These are phyloP conservation scores for Drosophila infuscata DNA, from an alignment of 2,888 invertebrate genomes.

Conservation along the genomic window DNA sequence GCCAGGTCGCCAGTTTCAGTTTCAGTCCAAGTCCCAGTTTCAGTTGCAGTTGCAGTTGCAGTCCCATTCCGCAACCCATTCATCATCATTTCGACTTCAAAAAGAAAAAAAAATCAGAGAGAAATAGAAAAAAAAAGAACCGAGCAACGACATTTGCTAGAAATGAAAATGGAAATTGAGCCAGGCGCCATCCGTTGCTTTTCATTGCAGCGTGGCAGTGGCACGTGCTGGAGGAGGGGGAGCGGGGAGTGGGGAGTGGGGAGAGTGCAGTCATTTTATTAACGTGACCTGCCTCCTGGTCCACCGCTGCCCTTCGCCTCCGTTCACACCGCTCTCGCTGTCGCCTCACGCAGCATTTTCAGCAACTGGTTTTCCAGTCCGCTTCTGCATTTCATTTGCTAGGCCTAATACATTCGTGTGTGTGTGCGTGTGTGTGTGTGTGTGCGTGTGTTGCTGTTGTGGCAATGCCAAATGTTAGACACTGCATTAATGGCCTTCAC, in stretches of 20 bases:
- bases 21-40: slow-evolving; percentile 11
- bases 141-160: slow-evolving; percentile 39
- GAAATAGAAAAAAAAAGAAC: slow-evolving; percentile 10
- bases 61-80: slow-evolving; percentile 50
- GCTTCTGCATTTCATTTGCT: slow-evolving; percentile 55
- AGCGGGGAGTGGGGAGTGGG: background rate
- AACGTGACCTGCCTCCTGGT: slow-evolving; percentile 20
- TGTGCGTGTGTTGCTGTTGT: background rate
- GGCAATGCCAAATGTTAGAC: slow-evolving; percentile 8
- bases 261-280: slow-evolving; percentile 43
- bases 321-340: background rate
- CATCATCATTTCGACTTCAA: slow-evolving; percentile 69
- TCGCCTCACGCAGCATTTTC: slow-evolving; percentile 10
- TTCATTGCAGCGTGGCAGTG: slow-evolving; percentile 30
- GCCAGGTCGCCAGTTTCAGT: background rate
- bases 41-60: slow-evolving; percentile 25
- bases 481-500: slow-evolving; percentile 43
- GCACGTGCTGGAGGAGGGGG: background rate
- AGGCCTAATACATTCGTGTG: slow-evolving; percentile 39
- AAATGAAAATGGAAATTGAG: slow-evolving; percentile 33
- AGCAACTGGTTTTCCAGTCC: slow-evolving; percentile 14
- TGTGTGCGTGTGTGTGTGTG: slow-evolving; percentile 4
- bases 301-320: background rate
- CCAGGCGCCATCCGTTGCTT: slow-evolving; percentile 23
- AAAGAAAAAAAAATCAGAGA: background rate